phyloP scores from a whole-genome alignment of 2,113 vertebrate genomes.

The Recurvirostra avosetta region DNA sequence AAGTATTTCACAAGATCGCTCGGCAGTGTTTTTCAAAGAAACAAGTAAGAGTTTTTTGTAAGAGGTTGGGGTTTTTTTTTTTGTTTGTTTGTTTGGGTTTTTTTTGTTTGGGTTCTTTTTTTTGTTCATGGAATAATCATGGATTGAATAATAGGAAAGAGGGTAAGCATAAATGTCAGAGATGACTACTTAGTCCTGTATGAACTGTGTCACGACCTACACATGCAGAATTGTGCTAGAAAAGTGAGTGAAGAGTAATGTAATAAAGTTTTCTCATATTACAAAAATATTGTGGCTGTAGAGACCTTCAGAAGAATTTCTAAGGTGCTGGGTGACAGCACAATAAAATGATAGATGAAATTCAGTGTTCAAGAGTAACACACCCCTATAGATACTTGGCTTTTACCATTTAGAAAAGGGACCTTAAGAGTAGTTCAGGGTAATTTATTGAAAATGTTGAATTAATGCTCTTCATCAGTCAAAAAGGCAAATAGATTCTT shows the following conservation, averaged over 20 bases:
- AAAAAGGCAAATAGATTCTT: not conserved
- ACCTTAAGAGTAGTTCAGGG: not conserved
- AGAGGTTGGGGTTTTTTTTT: too few relatives aligned
- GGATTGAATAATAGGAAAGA: not conserved
- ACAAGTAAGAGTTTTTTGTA: not conserved
- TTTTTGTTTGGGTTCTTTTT: not conserved
- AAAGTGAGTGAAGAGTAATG: not conserved
- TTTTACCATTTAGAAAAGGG: not conserved
- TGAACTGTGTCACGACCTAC: not conserved
- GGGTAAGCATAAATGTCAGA: not conserved
- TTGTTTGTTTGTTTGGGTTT: not conserved
- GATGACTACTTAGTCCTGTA: not conserved
- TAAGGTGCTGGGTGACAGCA: not conserved
- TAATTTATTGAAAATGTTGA: not conserved
- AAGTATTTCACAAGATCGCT: not conserved
- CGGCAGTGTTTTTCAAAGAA: not conserved
- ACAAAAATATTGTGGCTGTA: not conserved
- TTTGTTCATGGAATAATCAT: not conserved
- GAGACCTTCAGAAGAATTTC: not conserved
- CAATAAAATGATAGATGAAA: not conserved
- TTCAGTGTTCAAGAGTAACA: not conserved
- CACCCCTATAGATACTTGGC: not conserved
- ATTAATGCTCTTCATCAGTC: not conserved
- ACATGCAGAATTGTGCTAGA: not conserved
- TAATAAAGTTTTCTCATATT: not conserved